Conservation (phyloP, 2,797 vertebrate genomes). For the Ptychobarbus kaznakovi region DNA sequence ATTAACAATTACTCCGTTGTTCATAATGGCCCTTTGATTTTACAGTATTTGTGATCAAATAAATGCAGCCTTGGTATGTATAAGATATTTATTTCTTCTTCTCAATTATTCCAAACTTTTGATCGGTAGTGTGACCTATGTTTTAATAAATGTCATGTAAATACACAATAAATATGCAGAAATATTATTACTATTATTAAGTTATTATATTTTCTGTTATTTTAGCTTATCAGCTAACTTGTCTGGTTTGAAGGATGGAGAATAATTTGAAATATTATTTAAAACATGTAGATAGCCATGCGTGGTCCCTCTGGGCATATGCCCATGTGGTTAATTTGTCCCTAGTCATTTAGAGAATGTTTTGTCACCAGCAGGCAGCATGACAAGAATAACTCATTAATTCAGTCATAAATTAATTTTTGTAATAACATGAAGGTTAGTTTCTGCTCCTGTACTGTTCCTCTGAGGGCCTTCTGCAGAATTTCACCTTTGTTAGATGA, state of each 20-base stretch:
- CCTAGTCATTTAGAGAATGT: not conserved
- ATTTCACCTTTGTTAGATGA: slow-evolving; percentile 8
- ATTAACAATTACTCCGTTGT: not conserved
- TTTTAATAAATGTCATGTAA: not conserved
- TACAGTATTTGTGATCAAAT: not conserved
- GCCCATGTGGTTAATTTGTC: not conserved
- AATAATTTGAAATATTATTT: not conserved
- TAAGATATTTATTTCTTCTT: not conserved
- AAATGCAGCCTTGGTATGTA: not conserved
- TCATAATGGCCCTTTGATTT: not conserved
- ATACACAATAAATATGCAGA: not conserved
- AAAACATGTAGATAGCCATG: not conserved
- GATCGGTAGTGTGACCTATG: not conserved
- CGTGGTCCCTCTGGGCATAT: not conserved
- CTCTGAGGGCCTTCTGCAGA: not conserved
- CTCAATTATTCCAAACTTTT: not conserved
- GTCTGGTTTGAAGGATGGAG: not conserved
- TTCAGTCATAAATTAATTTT: not conserved
- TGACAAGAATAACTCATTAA: slow-evolving; percentile 4
- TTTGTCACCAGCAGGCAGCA: not conserved
- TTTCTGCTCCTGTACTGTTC: not conserved
- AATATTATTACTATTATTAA: not conserved
- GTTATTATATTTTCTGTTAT: not conserved
- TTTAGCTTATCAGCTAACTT: not conserved
- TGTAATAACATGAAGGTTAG: not conserved